These are phyloP conservation scores for Rhopilema esculentum DNA, from an alignment of 30 jellyfish, hydroid and myxozoan genomes.

Conservation along the genomic window DNA sequence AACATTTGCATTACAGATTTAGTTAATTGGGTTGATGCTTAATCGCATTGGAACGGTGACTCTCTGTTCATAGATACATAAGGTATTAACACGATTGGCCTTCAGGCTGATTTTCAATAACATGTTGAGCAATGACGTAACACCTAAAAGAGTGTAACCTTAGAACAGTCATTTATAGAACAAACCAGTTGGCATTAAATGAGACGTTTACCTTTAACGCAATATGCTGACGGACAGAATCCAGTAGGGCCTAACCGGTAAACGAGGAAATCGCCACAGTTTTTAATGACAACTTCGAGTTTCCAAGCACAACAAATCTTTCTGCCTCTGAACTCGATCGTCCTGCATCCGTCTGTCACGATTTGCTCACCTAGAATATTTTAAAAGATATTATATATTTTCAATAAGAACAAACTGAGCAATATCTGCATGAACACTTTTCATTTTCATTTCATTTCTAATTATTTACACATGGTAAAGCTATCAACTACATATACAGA, in stretches of 20 bases:
- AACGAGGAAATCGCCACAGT: conserved; percentile 71
- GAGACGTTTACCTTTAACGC: conserved; percentile 64
- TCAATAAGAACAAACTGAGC: no score
- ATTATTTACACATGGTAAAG: no score
- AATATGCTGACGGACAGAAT: conserved; percentile 74
- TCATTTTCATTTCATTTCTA: no score
- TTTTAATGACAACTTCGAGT: conserved; percentile 59
- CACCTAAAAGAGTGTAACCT: no score
- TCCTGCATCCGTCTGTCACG: conserved; percentile 67
- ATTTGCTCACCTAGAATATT: conserved; percentile 48
- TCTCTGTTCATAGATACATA: not conserved
- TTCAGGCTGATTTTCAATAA: no score
- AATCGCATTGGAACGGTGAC: not conserved
- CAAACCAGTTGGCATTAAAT: no score
- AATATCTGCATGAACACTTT: no score
- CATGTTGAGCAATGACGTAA: no score
- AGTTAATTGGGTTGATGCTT: not conserved
- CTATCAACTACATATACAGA: no score
- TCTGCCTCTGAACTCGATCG: conserved; percentile 57
- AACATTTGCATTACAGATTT: not conserved
- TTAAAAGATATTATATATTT: not conserved
- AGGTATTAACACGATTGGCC: no score
- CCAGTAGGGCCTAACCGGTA: conserved; percentile 77
- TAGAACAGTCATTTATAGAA: no score
- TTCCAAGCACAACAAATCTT: conserved; percentile 80